These are phyloP conservation scores for Lottia scabra DNA, from an alignment of 2,888 invertebrate genomes.

Conservation along the genomic window DNA sequence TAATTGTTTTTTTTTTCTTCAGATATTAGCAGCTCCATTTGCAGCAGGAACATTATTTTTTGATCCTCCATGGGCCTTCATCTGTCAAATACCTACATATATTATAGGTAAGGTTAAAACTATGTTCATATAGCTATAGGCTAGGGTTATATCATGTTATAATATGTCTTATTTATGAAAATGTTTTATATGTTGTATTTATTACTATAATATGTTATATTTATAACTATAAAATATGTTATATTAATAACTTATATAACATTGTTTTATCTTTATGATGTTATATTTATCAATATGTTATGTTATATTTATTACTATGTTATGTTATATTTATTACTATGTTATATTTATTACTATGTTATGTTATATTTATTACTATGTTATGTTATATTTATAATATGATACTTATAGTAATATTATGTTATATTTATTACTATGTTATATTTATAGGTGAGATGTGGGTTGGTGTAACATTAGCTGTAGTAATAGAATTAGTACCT, in stretches of 20 bases:
- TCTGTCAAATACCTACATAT: constrained; percentile 67
- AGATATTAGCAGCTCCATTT: constrained; percentile 68
- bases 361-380: background rate
- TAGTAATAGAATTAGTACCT: constrained; percentile 68
- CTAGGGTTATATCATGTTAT: too few relatives aligned
- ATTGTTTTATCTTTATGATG: background rate
- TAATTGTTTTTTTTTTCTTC: constrained; percentile 22
- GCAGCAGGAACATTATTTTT: constrained; percentile 68
- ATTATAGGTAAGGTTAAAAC: constrained; percentile 61
- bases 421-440: background rate
- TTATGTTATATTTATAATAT: background rate
- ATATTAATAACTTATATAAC: background rate
- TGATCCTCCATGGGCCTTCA: constrained; percentile 64
- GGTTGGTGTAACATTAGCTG: constrained; percentile 67
- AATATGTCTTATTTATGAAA: too few relatives aligned
- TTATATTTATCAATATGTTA: background rate
- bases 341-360: background rate
- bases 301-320: background rate
- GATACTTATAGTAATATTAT: background rate
- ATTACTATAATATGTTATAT: too few relatives aligned
- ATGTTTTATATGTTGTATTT: background rate
- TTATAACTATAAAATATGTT: background rate
- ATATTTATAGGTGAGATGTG: constrained; percentile 67
- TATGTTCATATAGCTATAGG: background rate
- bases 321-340: background rate